These are phyloP conservation scores for Holcopasites calliopsidis DNA, from an alignment of 1,140 invertebrate species.

Conservation along the genomic window DNA sequence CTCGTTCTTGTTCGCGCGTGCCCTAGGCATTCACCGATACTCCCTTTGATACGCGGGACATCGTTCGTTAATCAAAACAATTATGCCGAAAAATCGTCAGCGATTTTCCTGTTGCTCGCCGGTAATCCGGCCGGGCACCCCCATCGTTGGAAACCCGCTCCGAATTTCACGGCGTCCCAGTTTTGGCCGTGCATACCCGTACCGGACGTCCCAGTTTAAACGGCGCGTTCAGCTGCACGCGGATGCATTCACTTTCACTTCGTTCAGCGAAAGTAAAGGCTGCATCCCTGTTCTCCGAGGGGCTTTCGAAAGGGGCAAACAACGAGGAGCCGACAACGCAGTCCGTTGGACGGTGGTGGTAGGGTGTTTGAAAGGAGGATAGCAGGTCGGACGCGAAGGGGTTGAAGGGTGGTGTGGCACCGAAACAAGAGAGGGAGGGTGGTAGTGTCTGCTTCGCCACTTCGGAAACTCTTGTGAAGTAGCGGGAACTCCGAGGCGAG, in stretches of 20 bases:
- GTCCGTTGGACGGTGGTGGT: slow-evolving; percentile 45
- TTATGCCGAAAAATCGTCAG: not conserved
- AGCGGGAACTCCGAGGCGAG: slow-evolving; percentile 74
- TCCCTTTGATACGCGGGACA: slow-evolving; percentile 65
- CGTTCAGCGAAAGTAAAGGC: slow-evolving; percentile 60
- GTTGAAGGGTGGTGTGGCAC: slow-evolving; percentile 31
- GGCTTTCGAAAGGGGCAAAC: slow-evolving; percentile 63
- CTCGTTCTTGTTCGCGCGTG: slow-evolving; percentile 48
- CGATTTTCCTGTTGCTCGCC: not conserved
- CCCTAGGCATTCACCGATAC: slow-evolving; percentile 62
- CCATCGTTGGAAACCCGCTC: not conserved
- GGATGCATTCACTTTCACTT: slow-evolving; percentile 65
- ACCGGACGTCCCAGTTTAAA: slow-evolving; percentile 64
- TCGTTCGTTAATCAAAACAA: no score
- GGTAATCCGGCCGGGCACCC: not conserved
- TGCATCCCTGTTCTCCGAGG: slow-evolving; percentile 21
- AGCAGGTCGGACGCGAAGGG: slow-evolving; percentile 55
- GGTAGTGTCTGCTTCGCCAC: slow-evolving; percentile 72
- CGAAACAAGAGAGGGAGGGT: slow-evolving; percentile 23
- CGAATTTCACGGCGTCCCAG: slow-evolving; percentile 30
- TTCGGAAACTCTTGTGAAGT: slow-evolving; percentile 77
- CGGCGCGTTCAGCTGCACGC: slow-evolving; percentile 44
- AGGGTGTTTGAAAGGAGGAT: slow-evolving; percentile 60
- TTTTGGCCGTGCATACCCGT: slow-evolving; percentile 22
- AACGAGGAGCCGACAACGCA: slow-evolving; percentile 54